Evolutionary conservation across 2,797 vertebrate species (phyloP).

Genomic region (Xiphorhynchus erythropygius): DNA sequence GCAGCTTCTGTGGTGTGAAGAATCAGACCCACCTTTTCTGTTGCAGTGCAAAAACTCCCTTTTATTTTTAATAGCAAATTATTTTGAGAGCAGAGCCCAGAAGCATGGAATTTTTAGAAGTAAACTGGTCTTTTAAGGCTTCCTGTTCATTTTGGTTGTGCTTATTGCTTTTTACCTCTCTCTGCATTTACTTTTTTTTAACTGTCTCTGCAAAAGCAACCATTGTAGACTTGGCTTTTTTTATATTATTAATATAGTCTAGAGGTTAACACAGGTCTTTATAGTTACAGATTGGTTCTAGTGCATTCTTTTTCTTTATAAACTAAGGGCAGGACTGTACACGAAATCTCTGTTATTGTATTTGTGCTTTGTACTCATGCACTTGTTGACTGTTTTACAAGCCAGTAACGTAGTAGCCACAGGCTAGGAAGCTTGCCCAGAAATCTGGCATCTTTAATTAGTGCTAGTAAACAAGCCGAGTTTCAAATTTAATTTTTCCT

Average conservation of each 20-base stretch:
- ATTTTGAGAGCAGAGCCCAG: constrained; percentile 2
- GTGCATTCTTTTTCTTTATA: constrained; percentile 35
- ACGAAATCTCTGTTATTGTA: constrained; percentile 49
- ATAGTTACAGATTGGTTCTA: constrained; percentile 25
- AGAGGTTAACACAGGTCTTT: constrained; percentile 24
- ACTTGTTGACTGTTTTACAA: constrained; percentile 69
- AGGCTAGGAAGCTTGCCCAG: constrained; percentile 68
- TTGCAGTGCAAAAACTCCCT: not conserved
- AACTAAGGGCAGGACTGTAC: constrained; percentile 52
- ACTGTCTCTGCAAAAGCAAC: not conserved
- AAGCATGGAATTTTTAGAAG: not conserved
- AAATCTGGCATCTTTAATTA: constrained; percentile 70
- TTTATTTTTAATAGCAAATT: constrained; percentile 22
- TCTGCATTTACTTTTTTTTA: not conserved
- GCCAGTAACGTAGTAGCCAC: constrained; percentile 64
- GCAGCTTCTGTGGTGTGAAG: not conserved
- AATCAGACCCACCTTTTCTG: not conserved
- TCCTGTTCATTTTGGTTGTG: constrained; percentile 24
- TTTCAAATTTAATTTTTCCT: constrained; percentile 69
- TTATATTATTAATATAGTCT: not conserved
- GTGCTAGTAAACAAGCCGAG: constrained; percentile 65
- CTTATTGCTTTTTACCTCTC: not conserved
- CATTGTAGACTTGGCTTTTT: constrained; percentile 3
- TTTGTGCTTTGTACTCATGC: constrained; percentile 58
- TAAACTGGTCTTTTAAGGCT: not conserved